A percentile compares a stretch with the other conserved stretches of the same genome.
Conservation (phyloP, 2,113 vertebrate species). For the Kryptolebias marmoratus region DNA sequence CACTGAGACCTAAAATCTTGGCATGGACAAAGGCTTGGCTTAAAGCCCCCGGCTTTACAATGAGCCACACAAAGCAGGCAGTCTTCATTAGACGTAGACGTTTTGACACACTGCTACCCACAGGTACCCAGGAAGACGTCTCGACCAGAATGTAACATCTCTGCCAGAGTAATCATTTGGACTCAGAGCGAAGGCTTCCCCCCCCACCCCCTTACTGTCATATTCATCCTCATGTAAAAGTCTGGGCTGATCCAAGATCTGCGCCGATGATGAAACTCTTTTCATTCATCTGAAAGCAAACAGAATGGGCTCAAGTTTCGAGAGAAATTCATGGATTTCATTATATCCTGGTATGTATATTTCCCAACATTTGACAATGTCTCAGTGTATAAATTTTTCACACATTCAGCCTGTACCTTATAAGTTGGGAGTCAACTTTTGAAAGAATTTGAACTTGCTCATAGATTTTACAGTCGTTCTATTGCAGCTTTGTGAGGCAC, state of each 20-base stretch:
- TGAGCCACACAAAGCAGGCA: slow-evolving; percentile 50
- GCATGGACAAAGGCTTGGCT: slow-evolving; percentile 59
- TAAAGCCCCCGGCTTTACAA: slow-evolving; percentile 39
- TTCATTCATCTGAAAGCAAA: slow-evolving; percentile 21
- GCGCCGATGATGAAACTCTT: slow-evolving; percentile 28
- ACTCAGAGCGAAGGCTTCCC: neutral
- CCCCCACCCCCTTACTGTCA: slow-evolving; percentile 18
- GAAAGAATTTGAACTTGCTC: neutral
- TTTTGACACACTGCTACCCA: slow-evolving; percentile 61
- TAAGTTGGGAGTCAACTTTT: neutral
- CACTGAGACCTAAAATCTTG: slow-evolving; percentile 56
- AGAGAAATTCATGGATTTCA: neutral
- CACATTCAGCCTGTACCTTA: neutral
- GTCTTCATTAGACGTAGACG: slow-evolving; percentile 58
- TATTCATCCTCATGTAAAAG: slow-evolving; percentile 23
- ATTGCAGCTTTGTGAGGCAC: neutral
- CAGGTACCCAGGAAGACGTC: slow-evolving; percentile 27
- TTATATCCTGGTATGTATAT: neutral
- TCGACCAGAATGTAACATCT: slow-evolving; percentile 34
- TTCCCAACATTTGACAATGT: neutral
- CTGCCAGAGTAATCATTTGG: slow-evolving; percentile 23
- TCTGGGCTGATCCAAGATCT: slow-evolving; percentile 25
- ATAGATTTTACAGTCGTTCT: neutral
- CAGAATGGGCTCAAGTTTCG: neutral
- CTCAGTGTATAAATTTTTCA: neutral